A percentile compares a stretch with the other conserved stretches of the same genome.
Evolutionary conservation across 2,888 invertebrate genomes (phyloP).

Genomic region (Lysandra coridon): DNA sequence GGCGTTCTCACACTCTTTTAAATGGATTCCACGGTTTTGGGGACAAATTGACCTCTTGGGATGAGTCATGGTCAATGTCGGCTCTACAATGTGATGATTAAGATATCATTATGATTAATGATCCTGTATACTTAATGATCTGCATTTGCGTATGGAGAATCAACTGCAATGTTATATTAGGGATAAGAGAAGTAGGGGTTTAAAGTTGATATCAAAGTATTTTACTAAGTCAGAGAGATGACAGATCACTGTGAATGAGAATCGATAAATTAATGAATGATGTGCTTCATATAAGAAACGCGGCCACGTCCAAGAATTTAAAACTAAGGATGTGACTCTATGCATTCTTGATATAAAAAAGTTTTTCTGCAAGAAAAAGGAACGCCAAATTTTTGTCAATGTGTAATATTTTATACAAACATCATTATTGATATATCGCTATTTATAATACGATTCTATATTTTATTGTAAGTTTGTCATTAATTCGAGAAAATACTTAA

Average conservation of each 20-base stretch:
- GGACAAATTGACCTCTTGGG: constrained; percentile 13
- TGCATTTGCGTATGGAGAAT: background rate
- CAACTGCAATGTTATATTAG: no score
- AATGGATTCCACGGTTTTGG: constrained; percentile 8
- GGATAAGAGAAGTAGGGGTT: background rate
- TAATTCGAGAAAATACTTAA: no score
- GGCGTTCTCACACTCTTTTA: constrained; percentile 28
- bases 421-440: no score
- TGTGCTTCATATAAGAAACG: no score
- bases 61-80: constrained; percentile 23
- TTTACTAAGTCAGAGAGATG: background rate
- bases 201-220: background rate
- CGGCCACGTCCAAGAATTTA: background rate
- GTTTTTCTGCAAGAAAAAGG: no score
- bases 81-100: constrained; percentile 1
- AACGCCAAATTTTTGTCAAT: no score
- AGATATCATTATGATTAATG: background rate
- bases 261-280: background rate
- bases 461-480: no score
- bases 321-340: background rate
- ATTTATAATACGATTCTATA: no score
- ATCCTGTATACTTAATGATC: background rate
- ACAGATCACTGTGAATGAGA: background rate
- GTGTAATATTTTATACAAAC: no score
- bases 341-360: background rate